These are phyloP conservation scores for Epirrhoe tristata DNA, from an alignment of 2,888 invertebrate species.

Conservation along the genomic window DNA sequence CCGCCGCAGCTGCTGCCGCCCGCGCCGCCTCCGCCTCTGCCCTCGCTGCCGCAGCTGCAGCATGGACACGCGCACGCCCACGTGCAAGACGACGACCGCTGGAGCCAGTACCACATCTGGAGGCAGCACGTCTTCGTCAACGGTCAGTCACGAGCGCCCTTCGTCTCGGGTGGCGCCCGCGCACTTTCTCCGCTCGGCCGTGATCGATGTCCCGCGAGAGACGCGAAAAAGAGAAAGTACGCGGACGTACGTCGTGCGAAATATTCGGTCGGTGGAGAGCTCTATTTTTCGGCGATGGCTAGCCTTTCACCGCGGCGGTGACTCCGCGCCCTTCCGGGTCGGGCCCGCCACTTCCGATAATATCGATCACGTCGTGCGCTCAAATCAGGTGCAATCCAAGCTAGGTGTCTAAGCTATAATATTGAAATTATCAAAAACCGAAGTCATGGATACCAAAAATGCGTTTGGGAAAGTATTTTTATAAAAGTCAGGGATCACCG, in stretches of 20 bases:
- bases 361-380: background rate
- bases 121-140: conserved; percentile 92
- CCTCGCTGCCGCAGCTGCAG: conserved; percentile 87
- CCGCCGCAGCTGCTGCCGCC: conserved; percentile 87
- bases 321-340: conserved; percentile 16
- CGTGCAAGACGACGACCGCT: conserved; percentile 87
- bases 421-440: too few relatives aligned
- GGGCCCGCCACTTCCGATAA: background rate
- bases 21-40: conserved; percentile 86
- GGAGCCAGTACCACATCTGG: conserved; percentile 93
- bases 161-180: conserved; percentile 53
- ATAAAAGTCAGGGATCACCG: background rate
- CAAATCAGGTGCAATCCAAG: background rate
- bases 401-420: background rate
- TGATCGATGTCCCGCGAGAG: conserved; percentile 19
- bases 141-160: conserved; percentile 82
- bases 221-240: conserved; percentile 64
- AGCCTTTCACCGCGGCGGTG: conserved; percentile 50
- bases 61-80: conserved; percentile 79
- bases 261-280: conserved; percentile 70
- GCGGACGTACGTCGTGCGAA: conserved; percentile 64
- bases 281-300: conserved; percentile 70
- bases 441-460: background rate
- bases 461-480: background rate
- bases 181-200: conserved; percentile 60